phyloP scores from a whole-genome alignment of 2,888 invertebrate species.

The Ichneumon xanthorius region DNA sequence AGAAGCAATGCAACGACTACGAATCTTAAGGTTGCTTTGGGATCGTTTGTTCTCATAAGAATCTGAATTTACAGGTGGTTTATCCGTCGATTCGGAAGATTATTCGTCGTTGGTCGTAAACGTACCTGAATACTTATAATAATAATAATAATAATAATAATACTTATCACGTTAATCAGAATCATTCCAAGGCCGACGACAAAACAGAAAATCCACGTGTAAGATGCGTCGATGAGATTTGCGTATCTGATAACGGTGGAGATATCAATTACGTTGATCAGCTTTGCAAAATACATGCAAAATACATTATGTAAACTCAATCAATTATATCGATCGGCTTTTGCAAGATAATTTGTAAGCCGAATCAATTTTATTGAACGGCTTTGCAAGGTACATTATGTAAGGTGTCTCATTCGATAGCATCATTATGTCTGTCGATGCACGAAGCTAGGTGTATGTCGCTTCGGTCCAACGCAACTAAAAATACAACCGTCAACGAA shows the following conservation, averaged over 20 bases:
- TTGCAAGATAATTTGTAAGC: too few species aligned
- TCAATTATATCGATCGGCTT: too few species aligned
- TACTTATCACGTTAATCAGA: not conserved
- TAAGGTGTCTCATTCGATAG: too few species aligned
- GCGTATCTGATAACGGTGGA: not conserved
- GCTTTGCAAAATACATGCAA: not conserved
- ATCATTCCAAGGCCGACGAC: not conserved
- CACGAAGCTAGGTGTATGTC: too few species aligned
- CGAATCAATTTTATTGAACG: too few species aligned
- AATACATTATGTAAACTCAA: not conserved
- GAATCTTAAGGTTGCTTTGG: not conserved
- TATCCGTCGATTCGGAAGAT: not conserved
- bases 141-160: too few species aligned
- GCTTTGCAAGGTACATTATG: not conserved
- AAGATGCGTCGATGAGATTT: not conserved
- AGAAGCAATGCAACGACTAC: not conserved
- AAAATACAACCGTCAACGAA: too few species aligned
- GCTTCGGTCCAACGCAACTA: too few species aligned
- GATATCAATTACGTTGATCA: not conserved
- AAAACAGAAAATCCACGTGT: not conserved
- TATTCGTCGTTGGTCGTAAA: not conserved
- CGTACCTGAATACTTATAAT: not conserved
- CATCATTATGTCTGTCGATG: too few species aligned
- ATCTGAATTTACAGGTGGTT: not conserved
- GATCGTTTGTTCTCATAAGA: not conserved